These are phyloP conservation scores for Metacarcinus magister DNA, from an alignment of 2,888 invertebrate genomes.

Conservation along the genomic window DNA sequence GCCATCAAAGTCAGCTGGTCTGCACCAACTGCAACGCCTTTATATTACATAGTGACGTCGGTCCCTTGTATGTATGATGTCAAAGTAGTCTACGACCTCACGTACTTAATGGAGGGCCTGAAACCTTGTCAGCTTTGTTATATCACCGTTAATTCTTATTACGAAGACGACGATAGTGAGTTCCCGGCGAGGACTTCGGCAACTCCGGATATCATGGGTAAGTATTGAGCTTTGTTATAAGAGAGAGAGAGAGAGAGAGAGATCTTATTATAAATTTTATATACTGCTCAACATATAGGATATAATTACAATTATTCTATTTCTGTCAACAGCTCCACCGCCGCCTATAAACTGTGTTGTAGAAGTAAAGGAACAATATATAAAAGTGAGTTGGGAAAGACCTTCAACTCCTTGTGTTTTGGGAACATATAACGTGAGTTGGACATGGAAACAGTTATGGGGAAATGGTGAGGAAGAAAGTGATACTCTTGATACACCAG, in stretches of 20 bases:
- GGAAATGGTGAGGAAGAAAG: background rate
- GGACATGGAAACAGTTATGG: background rate
- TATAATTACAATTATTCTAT: background rate
- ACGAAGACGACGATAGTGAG: background rate
- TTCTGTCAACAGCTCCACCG: background rate
- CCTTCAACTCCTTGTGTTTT: background rate
- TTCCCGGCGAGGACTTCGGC: background rate
- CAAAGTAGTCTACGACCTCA: background rate
- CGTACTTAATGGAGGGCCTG: background rate
- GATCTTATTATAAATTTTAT: too few species aligned
- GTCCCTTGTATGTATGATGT: background rate
- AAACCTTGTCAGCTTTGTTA: background rate
- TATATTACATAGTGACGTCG: background rate
- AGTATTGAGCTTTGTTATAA: background rate
- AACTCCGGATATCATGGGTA: background rate
- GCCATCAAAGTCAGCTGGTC: constrained; percentile 11
- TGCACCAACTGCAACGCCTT: background rate
- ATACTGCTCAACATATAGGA: too few species aligned
- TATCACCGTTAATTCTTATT: background rate
- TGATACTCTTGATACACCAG: background rate
- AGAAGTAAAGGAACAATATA: background rate
- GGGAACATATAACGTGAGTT: background rate
- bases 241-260: too few species aligned
- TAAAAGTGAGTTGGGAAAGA: background rate
- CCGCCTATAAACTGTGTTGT: background rate